Evolutionary conservation across 2,797 vertebrate species (phyloP).

Genomic region (Echeneis naucrates): DNA sequence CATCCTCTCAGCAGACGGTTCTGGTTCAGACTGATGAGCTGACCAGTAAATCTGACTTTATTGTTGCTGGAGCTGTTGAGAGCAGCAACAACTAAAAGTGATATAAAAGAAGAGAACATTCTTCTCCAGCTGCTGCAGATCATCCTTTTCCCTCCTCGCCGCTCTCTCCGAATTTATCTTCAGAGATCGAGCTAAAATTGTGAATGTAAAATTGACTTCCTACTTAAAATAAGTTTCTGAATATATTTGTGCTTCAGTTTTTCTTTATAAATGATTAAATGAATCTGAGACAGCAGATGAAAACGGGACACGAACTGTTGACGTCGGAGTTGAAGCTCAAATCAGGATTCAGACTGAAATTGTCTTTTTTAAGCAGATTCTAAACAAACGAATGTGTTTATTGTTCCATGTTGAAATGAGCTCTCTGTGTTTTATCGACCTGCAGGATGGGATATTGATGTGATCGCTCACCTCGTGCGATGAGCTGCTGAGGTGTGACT

Average conservation of each 20-base stretch:
- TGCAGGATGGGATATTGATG: slow-evolving; percentile 71
- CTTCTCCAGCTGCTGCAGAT: not conserved
- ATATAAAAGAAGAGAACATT: too few relatives aligned
- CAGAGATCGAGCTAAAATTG: not conserved
- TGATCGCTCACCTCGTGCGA: slow-evolving; percentile 71
- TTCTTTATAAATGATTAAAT: not conserved
- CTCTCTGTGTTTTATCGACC: slow-evolving; percentile 69
- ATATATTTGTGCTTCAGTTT: too few relatives aligned
- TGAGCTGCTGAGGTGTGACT: slow-evolving; percentile 66
- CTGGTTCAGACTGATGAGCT: not conserved
- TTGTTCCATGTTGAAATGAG: slow-evolving; percentile 37
- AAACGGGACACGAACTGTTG: too few relatives aligned
- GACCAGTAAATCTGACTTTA: not conserved
- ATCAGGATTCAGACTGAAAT: too few relatives aligned
- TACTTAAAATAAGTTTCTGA: too few relatives aligned
- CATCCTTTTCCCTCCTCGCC: too few relatives aligned
- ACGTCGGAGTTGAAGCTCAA: too few relatives aligned
- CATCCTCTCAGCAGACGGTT: not conserved
- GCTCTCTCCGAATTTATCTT: not conserved
- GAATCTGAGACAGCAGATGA: too few relatives aligned
- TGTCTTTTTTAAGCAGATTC: too few relatives aligned
- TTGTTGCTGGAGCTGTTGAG: too few relatives aligned
- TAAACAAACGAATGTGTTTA: slow-evolving; percentile 27
- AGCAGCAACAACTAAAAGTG: not conserved
- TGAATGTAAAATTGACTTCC: too few relatives aligned